Conservation (phyloP, 1,140 invertebrate genomes). For the Homalodisca vitripennis region DNA sequence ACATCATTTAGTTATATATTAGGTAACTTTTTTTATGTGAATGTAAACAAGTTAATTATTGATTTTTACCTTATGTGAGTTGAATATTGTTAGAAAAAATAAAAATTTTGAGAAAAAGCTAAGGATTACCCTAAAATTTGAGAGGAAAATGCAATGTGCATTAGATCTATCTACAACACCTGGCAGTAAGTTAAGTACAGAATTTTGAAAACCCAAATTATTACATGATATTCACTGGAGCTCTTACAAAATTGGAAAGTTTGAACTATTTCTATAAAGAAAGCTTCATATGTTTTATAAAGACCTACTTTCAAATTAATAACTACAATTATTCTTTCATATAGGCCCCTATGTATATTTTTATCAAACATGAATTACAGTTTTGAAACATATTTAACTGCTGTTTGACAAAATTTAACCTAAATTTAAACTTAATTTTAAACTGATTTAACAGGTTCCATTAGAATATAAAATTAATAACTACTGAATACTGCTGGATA, state of each 20-base stretch:
- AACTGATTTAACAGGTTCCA: slow-evolving; percentile 25
- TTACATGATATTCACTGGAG: background rate
- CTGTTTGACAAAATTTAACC: slow-evolving; percentile 27
- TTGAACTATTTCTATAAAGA: background rate
- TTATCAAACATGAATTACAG: slow-evolving; percentile 20
- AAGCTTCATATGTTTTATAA: background rate
- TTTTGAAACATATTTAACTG: slow-evolving; percentile 35
- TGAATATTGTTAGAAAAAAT: no score
- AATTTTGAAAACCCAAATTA: background rate
- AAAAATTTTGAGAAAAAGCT: no score
- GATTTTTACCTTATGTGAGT: no score
- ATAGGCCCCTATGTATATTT: slow-evolving; percentile 12
- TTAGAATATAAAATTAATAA: no score
- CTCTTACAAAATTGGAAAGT: background rate
- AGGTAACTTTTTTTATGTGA: no score
- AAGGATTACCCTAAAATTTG: no score
- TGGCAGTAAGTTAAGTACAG: background rate
- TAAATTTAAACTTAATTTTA: background rate
- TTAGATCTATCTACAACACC: background rate
- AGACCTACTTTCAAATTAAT: background rate
- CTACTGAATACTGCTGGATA: no score
- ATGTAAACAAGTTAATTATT: no score
- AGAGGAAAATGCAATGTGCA: background rate
- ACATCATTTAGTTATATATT: no score
- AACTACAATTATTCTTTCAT: background rate